phyloP scores from a whole-genome alignment of 2,888 invertebrate genomes.

The Drosophila vallismaia region DNA sequence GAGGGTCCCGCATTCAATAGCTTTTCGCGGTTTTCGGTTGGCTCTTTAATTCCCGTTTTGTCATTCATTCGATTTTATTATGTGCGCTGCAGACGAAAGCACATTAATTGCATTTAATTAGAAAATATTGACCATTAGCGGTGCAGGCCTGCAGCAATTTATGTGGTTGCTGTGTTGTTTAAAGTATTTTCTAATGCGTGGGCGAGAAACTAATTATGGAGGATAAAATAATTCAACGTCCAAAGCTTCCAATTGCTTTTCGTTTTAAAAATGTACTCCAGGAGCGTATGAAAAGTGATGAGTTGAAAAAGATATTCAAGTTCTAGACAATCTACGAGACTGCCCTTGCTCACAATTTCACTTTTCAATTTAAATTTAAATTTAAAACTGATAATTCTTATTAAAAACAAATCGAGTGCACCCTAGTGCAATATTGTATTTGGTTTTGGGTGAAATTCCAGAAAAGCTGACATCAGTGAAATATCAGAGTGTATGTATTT shows the following conservation, averaged over 20 bases:
- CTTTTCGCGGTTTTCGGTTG: constrained; percentile 27
- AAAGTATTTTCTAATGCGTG: background rate
- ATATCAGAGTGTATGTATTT: constrained; percentile 28
- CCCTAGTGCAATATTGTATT: background rate
- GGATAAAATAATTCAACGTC: no score
- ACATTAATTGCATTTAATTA: constrained; percentile 70
- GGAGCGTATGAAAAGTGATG: no score
- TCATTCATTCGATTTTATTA: constrained; percentile 28
- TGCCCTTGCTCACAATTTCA: no score
- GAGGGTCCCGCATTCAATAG: constrained; percentile 62
- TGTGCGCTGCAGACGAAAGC: constrained; percentile 39
- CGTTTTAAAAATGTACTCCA: no score
- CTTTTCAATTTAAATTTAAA: no score
- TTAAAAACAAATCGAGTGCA: background rate
- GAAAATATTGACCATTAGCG: constrained; percentile 62
- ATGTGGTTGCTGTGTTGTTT: background rate
- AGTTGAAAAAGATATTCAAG: no score
- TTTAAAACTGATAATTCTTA: no score
- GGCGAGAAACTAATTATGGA: background rate
- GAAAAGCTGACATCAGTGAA: constrained; percentile 50
- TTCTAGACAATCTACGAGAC: no score
- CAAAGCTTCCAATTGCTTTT: background rate
- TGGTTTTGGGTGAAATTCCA: background rate
- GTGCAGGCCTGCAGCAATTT: constrained; percentile 29
- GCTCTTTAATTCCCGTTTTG: constrained; percentile 8